Conservation (phyloP, 2,797 vertebrate species). For the Macropus fuliginosus region DNA sequence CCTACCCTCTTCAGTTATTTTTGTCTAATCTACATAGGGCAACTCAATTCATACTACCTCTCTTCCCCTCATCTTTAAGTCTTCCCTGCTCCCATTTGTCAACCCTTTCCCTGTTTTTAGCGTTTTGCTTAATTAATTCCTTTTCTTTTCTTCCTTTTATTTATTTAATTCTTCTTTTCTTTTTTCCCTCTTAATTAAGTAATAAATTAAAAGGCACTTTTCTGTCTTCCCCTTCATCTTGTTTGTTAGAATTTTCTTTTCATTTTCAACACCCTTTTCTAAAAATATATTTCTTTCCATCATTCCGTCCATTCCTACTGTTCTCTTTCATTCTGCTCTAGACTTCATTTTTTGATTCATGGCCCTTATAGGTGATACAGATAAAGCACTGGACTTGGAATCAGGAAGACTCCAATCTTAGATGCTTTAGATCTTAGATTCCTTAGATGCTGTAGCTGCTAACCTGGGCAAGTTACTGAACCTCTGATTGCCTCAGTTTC, state of each 20-base stretch:
- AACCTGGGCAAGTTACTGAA: no score
- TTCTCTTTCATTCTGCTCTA: not conserved
- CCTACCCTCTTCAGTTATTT: not conserved
- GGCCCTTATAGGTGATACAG: no score
- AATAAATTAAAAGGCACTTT: not conserved
- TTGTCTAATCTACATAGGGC: not conserved
- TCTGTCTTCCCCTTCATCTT: not conserved
- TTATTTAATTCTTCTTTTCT: not conserved
- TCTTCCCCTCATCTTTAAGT: not conserved
- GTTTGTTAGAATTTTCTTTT: not conserved
- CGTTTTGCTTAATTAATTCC: not conserved
- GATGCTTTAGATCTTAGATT: no score
- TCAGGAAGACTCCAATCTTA: no score
- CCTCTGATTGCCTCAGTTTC: no score
- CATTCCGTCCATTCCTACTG: not conserved
- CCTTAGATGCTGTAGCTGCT: no score
- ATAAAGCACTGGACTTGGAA: no score
- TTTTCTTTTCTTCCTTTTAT: not conserved
- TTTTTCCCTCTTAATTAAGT: not conserved
- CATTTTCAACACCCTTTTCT: not conserved
- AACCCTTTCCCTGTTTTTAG: not conserved
- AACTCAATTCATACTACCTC: not conserved
- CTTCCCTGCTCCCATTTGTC: not conserved
- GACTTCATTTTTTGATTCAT: no score
- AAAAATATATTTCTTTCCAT: not conserved